phyloP scores from a whole-genome alignment of 1,140 invertebrate species.

The Acromyrmex echinatior region DNA sequence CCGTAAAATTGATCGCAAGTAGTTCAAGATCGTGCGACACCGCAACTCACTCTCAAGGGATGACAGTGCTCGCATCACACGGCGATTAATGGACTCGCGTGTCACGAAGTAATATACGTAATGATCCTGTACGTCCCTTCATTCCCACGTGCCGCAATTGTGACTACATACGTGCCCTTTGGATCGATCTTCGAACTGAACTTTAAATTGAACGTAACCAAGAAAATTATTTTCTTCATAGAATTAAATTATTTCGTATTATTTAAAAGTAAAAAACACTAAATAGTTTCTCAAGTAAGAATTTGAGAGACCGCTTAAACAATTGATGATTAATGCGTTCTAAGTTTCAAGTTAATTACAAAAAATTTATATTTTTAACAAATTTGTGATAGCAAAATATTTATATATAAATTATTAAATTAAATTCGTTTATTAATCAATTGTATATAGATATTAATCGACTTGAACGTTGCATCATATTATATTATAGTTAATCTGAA shows the following conservation, averaged over 20 bases:
- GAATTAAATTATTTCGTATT: background rate
- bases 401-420: too few species aligned
- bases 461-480: too few species aligned
- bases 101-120: slow-evolving; percentile 20
- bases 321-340: too few species aligned
- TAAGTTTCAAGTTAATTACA: too few species aligned
- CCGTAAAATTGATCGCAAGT: slow-evolving; percentile 58
- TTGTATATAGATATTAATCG: too few species aligned
- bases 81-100: slow-evolving; percentile 34
- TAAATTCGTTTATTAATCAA: too few species aligned
- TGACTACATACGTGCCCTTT: background rate
- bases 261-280: background rate
- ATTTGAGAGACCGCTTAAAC: too few species aligned
- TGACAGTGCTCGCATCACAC: slow-evolving; percentile 42
- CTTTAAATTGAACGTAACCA: background rate
- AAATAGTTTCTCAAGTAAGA: background rate
- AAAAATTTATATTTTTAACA: too few species aligned
- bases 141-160: background rate
- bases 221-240: background rate
- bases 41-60: slow-evolving; percentile 21
- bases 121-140: background rate
- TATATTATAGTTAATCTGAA: too few species aligned
- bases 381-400: too few species aligned
- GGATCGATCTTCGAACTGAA: background rate
- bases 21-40: slow-evolving; percentile 64